Evolutionary conservation across 2,888 invertebrate genomes (phyloP), one percentile per base, ranked within the genome.

Genomic region (Orthosia gracilis): DNA sequence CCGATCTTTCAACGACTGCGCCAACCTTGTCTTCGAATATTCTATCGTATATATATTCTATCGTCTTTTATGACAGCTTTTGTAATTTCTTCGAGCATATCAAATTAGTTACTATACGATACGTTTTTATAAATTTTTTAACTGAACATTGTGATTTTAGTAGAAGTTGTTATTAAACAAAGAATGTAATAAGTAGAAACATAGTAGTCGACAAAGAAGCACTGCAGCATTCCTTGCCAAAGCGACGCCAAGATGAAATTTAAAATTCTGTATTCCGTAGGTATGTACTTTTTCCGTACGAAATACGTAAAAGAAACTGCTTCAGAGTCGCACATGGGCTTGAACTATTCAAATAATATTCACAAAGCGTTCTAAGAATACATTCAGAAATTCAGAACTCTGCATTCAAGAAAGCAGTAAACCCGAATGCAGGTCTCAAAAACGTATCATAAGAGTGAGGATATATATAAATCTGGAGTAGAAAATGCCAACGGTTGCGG

Each of bases 341-440:
- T 78, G 68, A 81, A 80, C 67, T 73, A 86, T 84, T 86, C 75
- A 84, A 84, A 86, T 81, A 84, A 64, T 76, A 85, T 86, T 85
- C 85, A 81, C 76, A 76, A 84, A 81, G 65, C 73, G 52, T 80
- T 86, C 75, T 70, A 77, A 75, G 77, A 59, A 73, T 79, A 80
- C 73, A 74, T 84, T 83, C 78, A 58, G 47, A 63, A 77, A 83
- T 69, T 78, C 63, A 49, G 21, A 83, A 85, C 63, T 82, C 21
- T 67, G 45, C 21, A 61, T 82, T 83, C 73, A 65, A 68, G 69
- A 69, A 75, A 61, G 70, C 52, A 58, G 40, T 49, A 69, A 62
- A 67, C 15, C 67, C 64, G 55, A 74, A 69, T 65, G 63, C 74
- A 72, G 67, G 26, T 66, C 52, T 52, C 55, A 26, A 82, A 64